These are phyloP conservation scores for Perca fluviatilis DNA, from an alignment of 2,113 vertebrate genomes.

Conservation along the genomic window DNA sequence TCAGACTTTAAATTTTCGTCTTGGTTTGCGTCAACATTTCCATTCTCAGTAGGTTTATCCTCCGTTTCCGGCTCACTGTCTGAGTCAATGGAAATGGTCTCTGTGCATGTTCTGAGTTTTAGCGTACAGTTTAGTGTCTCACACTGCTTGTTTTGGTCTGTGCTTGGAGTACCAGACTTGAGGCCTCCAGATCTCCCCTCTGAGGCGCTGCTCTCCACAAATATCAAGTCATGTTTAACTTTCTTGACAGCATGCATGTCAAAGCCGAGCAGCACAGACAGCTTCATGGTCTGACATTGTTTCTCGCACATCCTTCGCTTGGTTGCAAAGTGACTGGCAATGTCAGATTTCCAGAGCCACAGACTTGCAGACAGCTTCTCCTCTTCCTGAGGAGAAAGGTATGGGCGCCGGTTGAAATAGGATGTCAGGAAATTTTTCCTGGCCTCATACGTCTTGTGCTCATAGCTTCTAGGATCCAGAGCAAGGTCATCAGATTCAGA, in stretches of 20 bases:
- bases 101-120: conserved; percentile 62
- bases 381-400: conserved; percentile 90
- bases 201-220: conserved; percentile 85
- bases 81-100: conserved; percentile 80
- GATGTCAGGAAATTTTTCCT: conserved; percentile 95
- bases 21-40: conserved; percentile 15
- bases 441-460: conserved; percentile 94
- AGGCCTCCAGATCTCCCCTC: conserved; percentile 60
- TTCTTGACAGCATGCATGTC: conserved; percentile 93
- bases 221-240: conserved; percentile 92
- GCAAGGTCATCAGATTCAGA: conserved; percentile 88
- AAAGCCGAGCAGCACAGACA: conserved; percentile 92
- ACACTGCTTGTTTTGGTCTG: conserved; percentile 47
- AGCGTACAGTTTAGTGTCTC: conserved; percentile 63
- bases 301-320: conserved; percentile 90
- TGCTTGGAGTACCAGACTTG: conserved; percentile 55
- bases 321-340: conserved; percentile 92
- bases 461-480: conserved; percentile 93
- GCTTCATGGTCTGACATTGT: conserved; percentile 88
- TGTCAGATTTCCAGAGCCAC: conserved; percentile 98
- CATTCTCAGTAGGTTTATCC: conserved; percentile 78
- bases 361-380: conserved; percentile 94
- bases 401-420: conserved; percentile 95
- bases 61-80: conserved; percentile 75
- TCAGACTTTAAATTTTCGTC: conserved; percentile 11